Percentiles rank a stretch among this genome's conserved stretches.
These are phyloP conservation scores for Anoplopoma fimbria DNA, from an alignment of 2,113 vertebrate species.

Conservation along the genomic window DNA sequence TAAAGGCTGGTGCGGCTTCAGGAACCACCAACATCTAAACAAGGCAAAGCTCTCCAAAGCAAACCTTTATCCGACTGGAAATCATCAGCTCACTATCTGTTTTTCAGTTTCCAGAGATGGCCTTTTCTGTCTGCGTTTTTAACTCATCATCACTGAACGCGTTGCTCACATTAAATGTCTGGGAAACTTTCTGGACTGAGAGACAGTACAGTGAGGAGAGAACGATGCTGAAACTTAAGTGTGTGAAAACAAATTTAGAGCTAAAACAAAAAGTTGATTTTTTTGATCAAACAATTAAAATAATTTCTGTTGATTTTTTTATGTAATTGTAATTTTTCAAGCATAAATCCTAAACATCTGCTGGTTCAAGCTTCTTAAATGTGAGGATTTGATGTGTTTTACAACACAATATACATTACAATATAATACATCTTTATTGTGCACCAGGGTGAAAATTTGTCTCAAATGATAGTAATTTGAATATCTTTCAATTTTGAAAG, in stretches of 20 bases:
- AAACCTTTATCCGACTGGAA: constrained; percentile 54
- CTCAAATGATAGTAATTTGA: background rate
- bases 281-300: background rate
- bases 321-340: too few relatives aligned
- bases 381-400: background rate
- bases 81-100: constrained; percentile 46
- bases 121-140: constrained; percentile 12
- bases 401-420: too few relatives aligned
- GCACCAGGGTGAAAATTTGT: background rate
- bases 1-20: constrained; percentile 31
- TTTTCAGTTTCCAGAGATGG: constrained; percentile 27
- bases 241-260: background rate
- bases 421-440: background rate
- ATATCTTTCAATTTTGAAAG: background rate
- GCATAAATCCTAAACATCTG: background rate
- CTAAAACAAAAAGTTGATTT: background rate
- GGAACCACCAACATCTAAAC: constrained; percentile 69
- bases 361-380: background rate
- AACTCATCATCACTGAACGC: constrained; percentile 33
- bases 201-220: background rate
- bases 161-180: background rate
- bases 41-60: constrained; percentile 57
- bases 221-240: background rate
- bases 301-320: background rate
- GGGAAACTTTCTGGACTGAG: background rate